These are phyloP conservation scores for Laothoe populi DNA, from an alignment of 2,888 invertebrate genomes.

Conservation along the genomic window DNA sequence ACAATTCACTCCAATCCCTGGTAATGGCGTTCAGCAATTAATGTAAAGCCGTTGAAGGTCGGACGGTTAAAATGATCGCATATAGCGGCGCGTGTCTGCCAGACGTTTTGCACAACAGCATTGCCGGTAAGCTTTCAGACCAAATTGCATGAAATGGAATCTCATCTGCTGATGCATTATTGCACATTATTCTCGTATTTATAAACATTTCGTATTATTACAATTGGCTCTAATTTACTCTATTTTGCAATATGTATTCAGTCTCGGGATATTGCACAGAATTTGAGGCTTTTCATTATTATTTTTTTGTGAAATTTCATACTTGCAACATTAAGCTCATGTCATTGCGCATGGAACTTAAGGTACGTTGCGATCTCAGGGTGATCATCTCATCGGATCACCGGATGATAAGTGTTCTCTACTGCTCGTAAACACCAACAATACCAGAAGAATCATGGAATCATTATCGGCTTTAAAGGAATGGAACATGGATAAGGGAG, in stretches of 20 bases:
- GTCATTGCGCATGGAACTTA: no score
- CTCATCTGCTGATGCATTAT: conserved; percentile 10
- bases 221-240: background rate
- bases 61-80: conserved; percentile 2
- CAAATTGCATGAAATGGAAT: conserved; percentile 4
- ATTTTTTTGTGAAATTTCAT: no score
- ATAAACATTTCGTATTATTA: background rate
- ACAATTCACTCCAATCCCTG: background rate
- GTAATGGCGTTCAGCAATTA: conserved; percentile 16
- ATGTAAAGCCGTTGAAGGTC: conserved; percentile 15
- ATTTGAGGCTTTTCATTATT: no score
- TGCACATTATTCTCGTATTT: conserved; percentile 6
- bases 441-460: no score
- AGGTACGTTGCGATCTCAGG: no score
- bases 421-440: no score
- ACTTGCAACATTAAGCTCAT: no score
- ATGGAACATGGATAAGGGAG: no score
- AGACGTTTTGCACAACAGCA: conserved; percentile 21
- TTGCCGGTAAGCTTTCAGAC: background rate
- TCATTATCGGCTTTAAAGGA: no score
- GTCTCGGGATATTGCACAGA: no score
- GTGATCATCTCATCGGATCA: no score
- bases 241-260: background rate
- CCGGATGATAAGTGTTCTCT: no score
- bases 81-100: conserved; percentile 10